Percentiles rank a stretch among this genome's conserved stretches.
phyloP scores from a whole-genome alignment of 35 echinoderm and acorn worm species.

The Apostichopus californicus region DNA sequence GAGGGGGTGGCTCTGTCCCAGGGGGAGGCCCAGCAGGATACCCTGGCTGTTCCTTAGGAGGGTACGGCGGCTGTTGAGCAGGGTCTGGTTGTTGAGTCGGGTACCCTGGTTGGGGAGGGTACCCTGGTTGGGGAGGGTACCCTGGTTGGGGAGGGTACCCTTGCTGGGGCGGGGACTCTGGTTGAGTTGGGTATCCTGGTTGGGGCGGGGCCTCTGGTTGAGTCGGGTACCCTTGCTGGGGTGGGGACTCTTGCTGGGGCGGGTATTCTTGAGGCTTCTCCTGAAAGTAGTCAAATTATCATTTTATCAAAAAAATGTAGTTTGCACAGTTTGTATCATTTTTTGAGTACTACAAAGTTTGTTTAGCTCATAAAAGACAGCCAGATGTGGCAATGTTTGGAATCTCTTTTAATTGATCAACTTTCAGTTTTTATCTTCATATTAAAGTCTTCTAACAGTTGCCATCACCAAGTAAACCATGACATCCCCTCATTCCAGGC shows the following conservation, averaged over 20 bases:
- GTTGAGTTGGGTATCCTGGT: constrained; percentile 3
- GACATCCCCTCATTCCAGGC: too few species aligned
- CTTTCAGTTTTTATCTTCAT: too few species aligned
- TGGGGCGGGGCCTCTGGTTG: background rate
- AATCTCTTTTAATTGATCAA: too few species aligned
- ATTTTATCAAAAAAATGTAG: too few species aligned
- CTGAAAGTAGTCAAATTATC: too few species aligned
- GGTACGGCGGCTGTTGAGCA: background rate
- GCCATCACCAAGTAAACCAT: too few species aligned
- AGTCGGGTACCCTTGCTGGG: background rate
- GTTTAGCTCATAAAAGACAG: too few species aligned
- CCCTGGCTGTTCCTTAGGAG: background rate
- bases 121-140: background rate
- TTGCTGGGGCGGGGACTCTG: background rate
- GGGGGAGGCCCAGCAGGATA: background rate
- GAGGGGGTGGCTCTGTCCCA: background rate
- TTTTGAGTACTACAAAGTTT: too few species aligned
- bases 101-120: background rate
- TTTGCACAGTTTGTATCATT: too few species aligned
- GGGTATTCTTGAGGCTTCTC: background rate
- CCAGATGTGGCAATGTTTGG: too few species aligned
- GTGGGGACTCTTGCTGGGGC: background rate
- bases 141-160: background rate
- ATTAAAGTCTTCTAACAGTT: too few species aligned
- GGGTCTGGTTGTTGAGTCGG: constrained; percentile 1